Conservation (phyloP, 1,140 invertebrate species). For the Drosophila sucinea region DNA sequence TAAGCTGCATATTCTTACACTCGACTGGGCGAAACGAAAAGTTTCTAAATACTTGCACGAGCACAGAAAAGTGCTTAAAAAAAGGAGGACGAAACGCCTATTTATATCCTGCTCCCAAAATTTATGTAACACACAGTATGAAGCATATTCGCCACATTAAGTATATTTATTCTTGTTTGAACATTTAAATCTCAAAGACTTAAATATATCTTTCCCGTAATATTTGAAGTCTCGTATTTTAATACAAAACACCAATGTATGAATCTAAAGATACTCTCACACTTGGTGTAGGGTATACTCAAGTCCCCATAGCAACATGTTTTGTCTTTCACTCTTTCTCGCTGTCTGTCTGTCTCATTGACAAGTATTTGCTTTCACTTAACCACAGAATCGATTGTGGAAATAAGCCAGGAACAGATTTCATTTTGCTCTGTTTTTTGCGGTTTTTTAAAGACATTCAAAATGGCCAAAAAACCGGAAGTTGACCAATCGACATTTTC, state of each 20-base stretch:
- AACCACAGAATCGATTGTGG: conserved; percentile 31
- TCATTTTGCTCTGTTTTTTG: conserved; percentile 26
- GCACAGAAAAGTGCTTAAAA: not conserved
- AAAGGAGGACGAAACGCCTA: conserved; percentile 41
- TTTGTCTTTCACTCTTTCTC: not conserved
- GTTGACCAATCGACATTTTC: conserved; percentile 32
- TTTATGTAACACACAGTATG: no score
- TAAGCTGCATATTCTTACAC: conserved; percentile 52
- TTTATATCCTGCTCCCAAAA: conserved; percentile 52
- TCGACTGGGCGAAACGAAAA: conserved; percentile 62
- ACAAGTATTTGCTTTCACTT: conserved; percentile 56
- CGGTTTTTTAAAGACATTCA: conserved; percentile 8
- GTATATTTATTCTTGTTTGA: no score
- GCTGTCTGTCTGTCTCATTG: not conserved
- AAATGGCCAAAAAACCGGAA: conserved; percentile 22
- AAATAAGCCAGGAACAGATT: conserved; percentile 34
- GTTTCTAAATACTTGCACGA: conserved; percentile 28
- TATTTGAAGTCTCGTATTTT: no score
- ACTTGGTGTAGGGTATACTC: no score
- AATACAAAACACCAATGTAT: no score
- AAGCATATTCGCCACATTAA: no score
- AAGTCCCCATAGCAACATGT: no score
- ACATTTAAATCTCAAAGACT: no score
- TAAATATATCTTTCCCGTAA: no score
- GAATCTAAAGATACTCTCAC: no score